phyloP scores from a whole-genome alignment of 1,140 invertebrate species.

The Helicoverpa zea region DNA sequence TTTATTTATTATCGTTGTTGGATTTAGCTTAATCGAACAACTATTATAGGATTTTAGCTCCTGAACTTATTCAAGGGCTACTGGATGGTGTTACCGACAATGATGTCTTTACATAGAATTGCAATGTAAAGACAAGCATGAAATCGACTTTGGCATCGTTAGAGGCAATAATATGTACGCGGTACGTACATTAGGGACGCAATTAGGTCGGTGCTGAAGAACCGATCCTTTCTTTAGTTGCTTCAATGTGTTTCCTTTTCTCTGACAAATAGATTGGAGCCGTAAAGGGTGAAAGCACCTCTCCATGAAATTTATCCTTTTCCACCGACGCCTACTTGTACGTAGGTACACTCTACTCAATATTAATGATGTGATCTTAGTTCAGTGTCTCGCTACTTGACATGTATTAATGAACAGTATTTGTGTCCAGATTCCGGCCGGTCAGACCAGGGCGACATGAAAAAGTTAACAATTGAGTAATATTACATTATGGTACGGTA shows the following conservation, averaged over 20 bases:
- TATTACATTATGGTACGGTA: constrained; percentile 38
- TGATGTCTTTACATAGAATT: constrained; percentile 33
- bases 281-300: constrained; percentile 83
- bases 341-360: constrained; percentile 67
- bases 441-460: constrained; percentile 54
- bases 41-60: too few relatives aligned
- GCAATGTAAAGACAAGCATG: constrained; percentile 57
- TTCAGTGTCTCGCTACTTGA: constrained; percentile 79
- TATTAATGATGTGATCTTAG: constrained; percentile 86
- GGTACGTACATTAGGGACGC: constrained; percentile 47
- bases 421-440: constrained; percentile 74
- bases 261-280: constrained; percentile 76
- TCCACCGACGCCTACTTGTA: constrained; percentile 76
- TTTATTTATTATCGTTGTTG: too few relatives aligned
- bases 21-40: too few relatives aligned
- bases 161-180: constrained; percentile 37
- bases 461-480: constrained; percentile 55
- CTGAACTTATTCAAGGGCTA: neutral
- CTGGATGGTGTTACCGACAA: neutral
- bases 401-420: constrained; percentile 80
- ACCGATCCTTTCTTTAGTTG: constrained; percentile 60
- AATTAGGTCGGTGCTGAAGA: constrained; percentile 48
- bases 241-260: constrained; percentile 61
- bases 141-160: constrained; percentile 62
- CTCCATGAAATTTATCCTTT: constrained; percentile 80